A percentile compares a stretch with the other conserved stretches of the same genome.
Evolutionary conservation across 2,888 invertebrate genomes (phyloP).

Genomic region (Stenoptilia bipunctidactyla): DNA sequence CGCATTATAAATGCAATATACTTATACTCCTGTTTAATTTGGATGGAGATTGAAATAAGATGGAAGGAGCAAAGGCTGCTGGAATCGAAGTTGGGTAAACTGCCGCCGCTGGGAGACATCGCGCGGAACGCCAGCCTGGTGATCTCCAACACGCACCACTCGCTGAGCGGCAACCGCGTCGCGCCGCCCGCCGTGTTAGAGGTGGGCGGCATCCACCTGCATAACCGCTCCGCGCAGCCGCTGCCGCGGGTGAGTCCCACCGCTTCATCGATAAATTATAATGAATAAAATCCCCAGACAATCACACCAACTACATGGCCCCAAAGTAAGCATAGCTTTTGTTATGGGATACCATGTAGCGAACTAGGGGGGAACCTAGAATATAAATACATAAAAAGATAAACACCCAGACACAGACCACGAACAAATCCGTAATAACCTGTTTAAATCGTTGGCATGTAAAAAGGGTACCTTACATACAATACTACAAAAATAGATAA

Average conservation of each 20-base stretch:
- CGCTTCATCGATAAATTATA: no score
- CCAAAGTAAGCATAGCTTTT: no score
- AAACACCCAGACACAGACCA: no score
- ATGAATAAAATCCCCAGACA: no score
- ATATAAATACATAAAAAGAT: no score
- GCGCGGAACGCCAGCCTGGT: slow-evolving; percentile 50
- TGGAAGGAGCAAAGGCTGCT: slow-evolving; percentile 30
- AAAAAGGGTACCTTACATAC: no score
- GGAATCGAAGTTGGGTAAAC: slow-evolving; percentile 33
- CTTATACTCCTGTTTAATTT: slow-evolving; percentile 20
- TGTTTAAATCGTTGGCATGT: no score
- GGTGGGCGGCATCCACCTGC: slow-evolving; percentile 64
- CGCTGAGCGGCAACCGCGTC: slow-evolving; percentile 44
- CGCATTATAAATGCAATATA: slow-evolving; percentile 48
- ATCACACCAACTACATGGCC: no score
- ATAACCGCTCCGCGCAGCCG: slow-evolving; percentile 22
- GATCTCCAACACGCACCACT: slow-evolving; percentile 55
- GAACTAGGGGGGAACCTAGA: no score
- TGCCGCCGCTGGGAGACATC: slow-evolving; percentile 40
- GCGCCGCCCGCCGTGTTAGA: slow-evolving; percentile 55
- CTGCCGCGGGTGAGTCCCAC: slow-evolving; percentile 27
- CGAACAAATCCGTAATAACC: no score
- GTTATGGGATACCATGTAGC: no score
- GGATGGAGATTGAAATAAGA: slow-evolving; percentile 26
- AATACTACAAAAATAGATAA: no score